Evolutionary conservation across 2,888 invertebrate species (phyloP).

Genomic region (Calameuta filiformis): DNA sequence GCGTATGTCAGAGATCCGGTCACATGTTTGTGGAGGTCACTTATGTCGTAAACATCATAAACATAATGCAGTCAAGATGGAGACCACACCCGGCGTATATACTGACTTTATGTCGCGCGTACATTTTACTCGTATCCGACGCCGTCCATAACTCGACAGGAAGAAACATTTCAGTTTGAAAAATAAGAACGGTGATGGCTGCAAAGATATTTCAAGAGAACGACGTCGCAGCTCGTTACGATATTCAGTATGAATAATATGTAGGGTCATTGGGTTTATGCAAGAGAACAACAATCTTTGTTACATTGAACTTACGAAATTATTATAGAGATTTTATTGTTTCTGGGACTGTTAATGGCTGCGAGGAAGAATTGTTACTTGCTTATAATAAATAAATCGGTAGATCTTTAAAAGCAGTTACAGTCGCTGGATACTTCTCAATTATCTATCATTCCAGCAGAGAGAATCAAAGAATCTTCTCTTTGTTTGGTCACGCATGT

Average conservation of each 20-base stretch:
- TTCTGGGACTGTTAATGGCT: too few species aligned
- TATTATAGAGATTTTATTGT: too few species aligned
- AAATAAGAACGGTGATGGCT: not conserved
- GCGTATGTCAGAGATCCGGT: constrained; percentile 36
- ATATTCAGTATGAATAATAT: not conserved
- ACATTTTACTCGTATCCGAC: not conserved
- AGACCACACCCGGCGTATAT: constrained; percentile 44
- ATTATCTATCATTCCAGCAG: not conserved
- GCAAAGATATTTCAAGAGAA: not conserved
- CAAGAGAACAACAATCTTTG: not conserved
- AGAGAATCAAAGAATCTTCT: not conserved
- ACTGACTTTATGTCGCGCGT: not conserved
- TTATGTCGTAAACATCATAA: constrained; percentile 53
- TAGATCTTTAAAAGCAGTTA: not conserved
- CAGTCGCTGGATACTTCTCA: not conserved
- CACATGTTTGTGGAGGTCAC: constrained; percentile 52
- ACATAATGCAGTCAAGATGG: constrained; percentile 38
- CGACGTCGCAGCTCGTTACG: not conserved
- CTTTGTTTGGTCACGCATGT: not conserved
- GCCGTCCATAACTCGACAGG: not conserved
- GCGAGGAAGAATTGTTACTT: not conserved
- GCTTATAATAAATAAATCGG: not conserved
- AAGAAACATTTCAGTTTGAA: not conserved
- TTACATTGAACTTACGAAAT: too few species aligned
- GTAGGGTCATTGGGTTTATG: not conserved